These are phyloP conservation scores for Gallinago stenura DNA, from an alignment of 2,797 vertebrate species.

Conservation along the genomic window DNA sequence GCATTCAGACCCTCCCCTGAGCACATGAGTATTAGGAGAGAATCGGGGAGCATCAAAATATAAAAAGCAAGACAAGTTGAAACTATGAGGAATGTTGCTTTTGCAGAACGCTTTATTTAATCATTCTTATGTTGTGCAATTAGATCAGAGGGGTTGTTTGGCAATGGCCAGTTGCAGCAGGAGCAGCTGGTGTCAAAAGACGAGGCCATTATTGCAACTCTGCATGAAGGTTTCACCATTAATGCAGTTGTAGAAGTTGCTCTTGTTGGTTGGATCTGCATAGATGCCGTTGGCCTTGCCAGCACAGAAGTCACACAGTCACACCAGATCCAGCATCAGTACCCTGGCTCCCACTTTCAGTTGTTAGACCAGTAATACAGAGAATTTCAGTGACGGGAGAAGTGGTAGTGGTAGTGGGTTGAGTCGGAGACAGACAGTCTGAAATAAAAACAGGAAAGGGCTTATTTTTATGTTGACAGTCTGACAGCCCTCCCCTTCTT, in stretches of 20 bases:
- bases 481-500: not conserved
- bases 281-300: constrained; percentile 80
- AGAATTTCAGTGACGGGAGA: too few relatives aligned
- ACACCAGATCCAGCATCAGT: not conserved
- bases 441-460: not conserved
- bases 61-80: fast-evolving
- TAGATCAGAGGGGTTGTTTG: fast-evolving
- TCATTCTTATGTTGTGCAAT: fast-evolving
- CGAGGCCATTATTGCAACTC: constrained; percentile 66
- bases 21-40: not conserved
- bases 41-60: not conserved
- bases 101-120: not conserved
- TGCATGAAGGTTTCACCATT: constrained; percentile 63
- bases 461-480: fast-evolving
- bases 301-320: constrained; percentile 72
- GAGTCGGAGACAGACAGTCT: not conserved
- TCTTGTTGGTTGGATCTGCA: constrained; percentile 67
- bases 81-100: not conserved
- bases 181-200: constrained; percentile 79
- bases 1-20: not conserved
- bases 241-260: constrained; percentile 76
- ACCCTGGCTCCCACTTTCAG: too few relatives aligned
- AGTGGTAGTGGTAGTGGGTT: not conserved
- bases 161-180: constrained; percentile 80
- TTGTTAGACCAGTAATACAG: too few relatives aligned